Percentiles rank a stretch among this genome's conserved stretches.
Evolutionary conservation across 2,888 invertebrate species (phyloP).

Genomic region (Conistra vaccinii): DNA sequence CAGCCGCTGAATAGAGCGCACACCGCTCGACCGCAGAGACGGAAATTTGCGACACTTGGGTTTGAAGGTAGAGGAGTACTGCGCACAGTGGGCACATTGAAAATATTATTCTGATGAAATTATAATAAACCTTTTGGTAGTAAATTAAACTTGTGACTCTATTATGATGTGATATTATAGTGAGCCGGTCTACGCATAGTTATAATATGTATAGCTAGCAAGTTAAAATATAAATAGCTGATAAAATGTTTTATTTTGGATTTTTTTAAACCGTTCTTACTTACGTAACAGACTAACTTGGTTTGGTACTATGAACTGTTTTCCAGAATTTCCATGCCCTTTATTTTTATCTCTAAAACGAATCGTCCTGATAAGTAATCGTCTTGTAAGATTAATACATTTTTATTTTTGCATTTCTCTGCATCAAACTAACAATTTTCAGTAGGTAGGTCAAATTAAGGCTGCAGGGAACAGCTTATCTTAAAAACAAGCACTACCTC

Average conservation of each 20-base stretch:
- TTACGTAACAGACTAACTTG: not conserved
- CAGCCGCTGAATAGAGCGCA: slow-evolving; percentile 51
- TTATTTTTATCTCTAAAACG: too few relatives aligned
- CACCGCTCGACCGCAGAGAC: slow-evolving; percentile 18
- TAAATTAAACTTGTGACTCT: not conserved
- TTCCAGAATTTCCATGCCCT: too few relatives aligned
- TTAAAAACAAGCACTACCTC: slow-evolving; percentile 1
- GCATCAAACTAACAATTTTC: too few relatives aligned
- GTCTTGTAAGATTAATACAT: not conserved
- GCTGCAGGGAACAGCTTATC: not conserved
- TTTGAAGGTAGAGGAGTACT: not conserved
- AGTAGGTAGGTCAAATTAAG: not conserved
- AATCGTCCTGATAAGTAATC: not conserved
- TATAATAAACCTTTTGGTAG: not conserved
- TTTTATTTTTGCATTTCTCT: not conserved
- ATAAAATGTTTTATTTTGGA: too few relatives aligned
- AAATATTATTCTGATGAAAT: not conserved
- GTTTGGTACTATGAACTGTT: not conserved
- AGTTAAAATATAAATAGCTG: too few relatives aligned
- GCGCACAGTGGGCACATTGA: not conserved
- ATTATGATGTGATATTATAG: not conserved
- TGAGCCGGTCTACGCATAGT: not conserved
- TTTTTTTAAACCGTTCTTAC: too few relatives aligned
- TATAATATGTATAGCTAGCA: not conserved
- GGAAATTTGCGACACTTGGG: slow-evolving; percentile 38